Evolutionary conservation across 2,888 invertebrate genomes (phyloP).

Genomic region (Lasius fuliginosus): DNA sequence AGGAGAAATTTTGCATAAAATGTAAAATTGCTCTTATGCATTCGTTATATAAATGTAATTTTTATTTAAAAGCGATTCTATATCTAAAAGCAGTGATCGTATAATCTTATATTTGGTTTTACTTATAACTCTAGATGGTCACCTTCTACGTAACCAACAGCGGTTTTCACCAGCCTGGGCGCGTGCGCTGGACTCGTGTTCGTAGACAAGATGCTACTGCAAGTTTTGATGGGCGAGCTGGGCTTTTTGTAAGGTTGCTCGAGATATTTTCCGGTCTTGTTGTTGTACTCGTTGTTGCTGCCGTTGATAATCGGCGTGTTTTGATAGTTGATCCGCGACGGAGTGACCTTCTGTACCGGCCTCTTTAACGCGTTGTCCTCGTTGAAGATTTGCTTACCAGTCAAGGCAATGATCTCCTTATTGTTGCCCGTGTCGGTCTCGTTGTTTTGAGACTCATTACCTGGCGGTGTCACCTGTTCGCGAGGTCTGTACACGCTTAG

Average conservation of each 20-base stretch:
- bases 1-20: slow-evolving; percentile 36
- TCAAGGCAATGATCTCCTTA: slow-evolving; percentile 68
- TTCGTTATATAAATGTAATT: neutral
- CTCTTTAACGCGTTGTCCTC: slow-evolving; percentile 88
- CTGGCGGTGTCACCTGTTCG: slow-evolving; percentile 88
- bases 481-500: slow-evolving; percentile 91
- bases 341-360: slow-evolving; percentile 93
- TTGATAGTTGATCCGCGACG: slow-evolving; percentile 89
- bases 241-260: slow-evolving; percentile 89
- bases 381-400: slow-evolving; percentile 79
- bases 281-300: slow-evolving; percentile 82
- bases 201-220: slow-evolving; percentile 88
- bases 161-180: slow-evolving; percentile 88
- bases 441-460: slow-evolving; percentile 79
- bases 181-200: slow-evolving; percentile 85
- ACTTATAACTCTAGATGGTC: slow-evolving; percentile 21
- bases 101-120: neutral
- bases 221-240: slow-evolving; percentile 89
- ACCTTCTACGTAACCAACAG: slow-evolving; percentile 89
- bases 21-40: slow-evolving; percentile 47
- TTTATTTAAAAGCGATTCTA: neutral
- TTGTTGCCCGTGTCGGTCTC: slow-evolving; percentile 75
- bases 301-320: slow-evolving; percentile 82
- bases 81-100: neutral
- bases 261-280: slow-evolving; percentile 82